Base-by-base conservation (phyloP, 2,113 vertebrate genomes). In the Psittacus erithacus region DNA sequence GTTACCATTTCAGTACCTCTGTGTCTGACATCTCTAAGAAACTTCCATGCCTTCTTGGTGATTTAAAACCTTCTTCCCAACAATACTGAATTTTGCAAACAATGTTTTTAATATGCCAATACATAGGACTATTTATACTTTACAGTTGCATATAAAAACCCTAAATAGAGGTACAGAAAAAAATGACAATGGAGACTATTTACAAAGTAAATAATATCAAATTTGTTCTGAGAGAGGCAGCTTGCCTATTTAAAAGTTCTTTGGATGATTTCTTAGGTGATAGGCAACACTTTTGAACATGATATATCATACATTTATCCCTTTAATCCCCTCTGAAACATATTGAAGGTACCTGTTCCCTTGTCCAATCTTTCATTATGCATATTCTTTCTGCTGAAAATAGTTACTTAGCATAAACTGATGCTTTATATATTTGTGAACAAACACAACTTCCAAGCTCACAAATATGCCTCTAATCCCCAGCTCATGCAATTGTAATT, bases 11-110 rank as follows among this genome's bases (percentile, higher is more conserved):
- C 35, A 27, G 24, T 47, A 68, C n/a, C 22, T 63, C 7, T 63
- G 0, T 33, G 10, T 52, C 19, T 71, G 43, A 49, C 4, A 41
- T 39, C 16, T 65, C 1, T 1, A 69, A 23, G 13, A 55, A 55
- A 3, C 2, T 17, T 31, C 41, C 5, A 10, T 14, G 16, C 50
- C 38, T 29, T 44, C 39, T 17, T 28, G 3, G 7, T 68, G 23
- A 52, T 86, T 55, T 52, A 27, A 62, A 91, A 63, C 7, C 9
- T 79, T 49, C 11, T 41, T 10, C 10, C 7, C 2, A 1, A 43
- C 78, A 74, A 35, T n/a, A 43, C 0, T 49, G 17, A 43, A 53
- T 63, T 79, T 75, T 92, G 6, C 13, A 80, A 80, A 17, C 9
- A 52, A 5, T 44, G 4, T 27, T 63, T 5, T 53, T 71, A 49